Evolutionary conservation across 2,888 invertebrate species (phyloP), one percentile per base, ranked within the genome.

Genomic region (Eustalomyia histrio): DNA sequence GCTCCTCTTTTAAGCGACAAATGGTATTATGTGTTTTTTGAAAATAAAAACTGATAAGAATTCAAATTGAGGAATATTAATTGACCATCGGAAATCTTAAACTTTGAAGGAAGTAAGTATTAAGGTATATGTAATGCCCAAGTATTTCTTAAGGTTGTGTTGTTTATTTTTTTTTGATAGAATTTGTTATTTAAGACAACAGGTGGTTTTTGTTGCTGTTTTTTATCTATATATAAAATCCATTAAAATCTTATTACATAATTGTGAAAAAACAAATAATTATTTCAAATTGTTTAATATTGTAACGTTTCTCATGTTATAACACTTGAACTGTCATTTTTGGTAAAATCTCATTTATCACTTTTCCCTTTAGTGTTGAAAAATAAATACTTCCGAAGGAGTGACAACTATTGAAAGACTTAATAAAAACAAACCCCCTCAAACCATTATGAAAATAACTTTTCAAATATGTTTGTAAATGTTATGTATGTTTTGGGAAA

Each of bases 201-300:
- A 88, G 87, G 87, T 88, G 87, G n/a, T n/a, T n/a, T 6, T 47
- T 43, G 12, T 43, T 43, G 7, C n/a, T 18, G 16, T 18, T 16
- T 14, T 60, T 10, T 21, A 47, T 16, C 53, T 72, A 73, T 85
- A 83, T 79, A 84, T 83, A 57, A 52, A 75, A 57, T 69, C 76
- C 87, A 87, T 88, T 87, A 87, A 87, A 87, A 83, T 83, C 84
- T 85, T 87, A 87, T 88, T 88, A 87, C n/a, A n/a, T n/a, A n/a
- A 87, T 85, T 84, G 83, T 83, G 84, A 85, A 87, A 39, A 81
- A 39, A 73, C 33, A 52, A 67, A 61, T 21, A 39, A 53, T 64
- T 43, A 50, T 21, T 65, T 29, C 35, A 65, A 47, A 57, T 64
- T 72, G 47, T 76, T 71, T 39, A 60, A 76, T 72, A 82, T 85